Evolutionary conservation across 2,113 vertebrate species (phyloP), one percentile per base, ranked within the genome.

Genomic region (Micromys minutus): DNA sequence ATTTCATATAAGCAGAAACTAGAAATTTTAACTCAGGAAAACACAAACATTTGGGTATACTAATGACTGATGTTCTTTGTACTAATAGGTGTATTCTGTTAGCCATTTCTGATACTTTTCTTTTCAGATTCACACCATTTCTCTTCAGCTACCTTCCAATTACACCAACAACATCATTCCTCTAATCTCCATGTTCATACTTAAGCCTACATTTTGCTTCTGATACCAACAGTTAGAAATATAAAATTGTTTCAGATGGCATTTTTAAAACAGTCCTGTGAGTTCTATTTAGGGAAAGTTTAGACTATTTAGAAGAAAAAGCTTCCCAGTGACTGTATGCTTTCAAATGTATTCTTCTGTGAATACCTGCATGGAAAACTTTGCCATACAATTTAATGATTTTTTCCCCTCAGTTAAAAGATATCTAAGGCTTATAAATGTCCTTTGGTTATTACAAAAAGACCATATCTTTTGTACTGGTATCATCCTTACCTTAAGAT

Each of bases 11-110:
- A 89, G 34, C 42, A 91, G 11, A 90, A 87, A 87, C 52, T 55
- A 92, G n/a, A 84, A 39, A 96, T 91, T 92, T 95, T 39, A 87
- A 52, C 31, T 42, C 52, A 87, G 79, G 24, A 57, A 39, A 92
- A 76, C 10, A 85, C 2, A 71, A 75, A 84, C 15, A 77, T 24
- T 83, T 83, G 7, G 5, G 39, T 52, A 13, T 75, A 90, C 50
- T 55, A 86, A 81, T 67, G 17, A 88, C 45, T 90, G 71, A 76
- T 90, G 24, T 10, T 81, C 2, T 71, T 96, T 39, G 24, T 13
- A 90, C 77, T 95, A 45, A 91, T 4, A 36, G 47, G 5, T 26
- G 39, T 79, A 79, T 81, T 10, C 50, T 87, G 12, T 67, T 57
- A 71, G 19, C 13, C 22, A 47, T 84, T 85, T 0, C 29, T 72